Evolutionary conservation across 2,888 invertebrate species (phyloP).

Genomic region (Mamestra brassicae): DNA sequence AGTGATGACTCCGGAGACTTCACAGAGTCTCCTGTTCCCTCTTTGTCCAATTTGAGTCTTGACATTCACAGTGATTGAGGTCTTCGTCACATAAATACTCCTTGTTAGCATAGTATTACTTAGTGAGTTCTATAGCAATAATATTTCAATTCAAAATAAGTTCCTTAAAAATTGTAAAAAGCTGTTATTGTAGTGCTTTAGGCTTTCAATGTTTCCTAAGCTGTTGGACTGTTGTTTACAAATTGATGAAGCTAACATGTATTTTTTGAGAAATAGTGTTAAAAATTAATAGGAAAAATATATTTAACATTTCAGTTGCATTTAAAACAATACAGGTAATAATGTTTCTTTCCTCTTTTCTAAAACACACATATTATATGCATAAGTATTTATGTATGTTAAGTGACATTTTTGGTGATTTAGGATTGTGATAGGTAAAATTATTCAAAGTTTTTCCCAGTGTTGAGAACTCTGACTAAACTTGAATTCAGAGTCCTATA

Average conservation of each 20-base stretch:
- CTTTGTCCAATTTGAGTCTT: conserved; percentile 86
- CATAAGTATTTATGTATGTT: neutral
- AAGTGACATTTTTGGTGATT: conserved; percentile 27
- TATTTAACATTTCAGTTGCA: conserved; percentile 39
- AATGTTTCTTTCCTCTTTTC: neutral
- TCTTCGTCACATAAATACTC: conserved; percentile 10
- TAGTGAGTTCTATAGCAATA: conserved; percentile 52
- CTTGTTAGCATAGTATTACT: conserved; percentile 24
- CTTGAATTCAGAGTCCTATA: conserved; percentile 9
- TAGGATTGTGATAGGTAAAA: conserved; percentile 30
- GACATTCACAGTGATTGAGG: conserved; percentile 86
- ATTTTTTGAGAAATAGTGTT: conserved; percentile 25
- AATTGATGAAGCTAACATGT: conserved; percentile 27
- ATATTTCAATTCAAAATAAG: conserved; percentile 50
- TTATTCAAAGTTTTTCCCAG: conserved; percentile 6
- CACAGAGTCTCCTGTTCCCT: conserved; percentile 86
- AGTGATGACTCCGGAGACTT: conserved; percentile 86
- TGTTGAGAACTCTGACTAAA: conserved; percentile 1
- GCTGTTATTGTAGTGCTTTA: conserved; percentile 24
- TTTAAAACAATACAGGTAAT: conserved; percentile 25
- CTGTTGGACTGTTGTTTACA: conserved; percentile 27
- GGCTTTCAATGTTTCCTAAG: conserved; percentile 20
- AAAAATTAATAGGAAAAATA: conserved; percentile 4
- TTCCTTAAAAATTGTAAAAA: conserved; percentile 51
- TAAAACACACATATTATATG: too few relatives aligned